Base-by-base conservation (phyloP, 2,113 vertebrate species). In the Atlantisia rogersi region DNA sequence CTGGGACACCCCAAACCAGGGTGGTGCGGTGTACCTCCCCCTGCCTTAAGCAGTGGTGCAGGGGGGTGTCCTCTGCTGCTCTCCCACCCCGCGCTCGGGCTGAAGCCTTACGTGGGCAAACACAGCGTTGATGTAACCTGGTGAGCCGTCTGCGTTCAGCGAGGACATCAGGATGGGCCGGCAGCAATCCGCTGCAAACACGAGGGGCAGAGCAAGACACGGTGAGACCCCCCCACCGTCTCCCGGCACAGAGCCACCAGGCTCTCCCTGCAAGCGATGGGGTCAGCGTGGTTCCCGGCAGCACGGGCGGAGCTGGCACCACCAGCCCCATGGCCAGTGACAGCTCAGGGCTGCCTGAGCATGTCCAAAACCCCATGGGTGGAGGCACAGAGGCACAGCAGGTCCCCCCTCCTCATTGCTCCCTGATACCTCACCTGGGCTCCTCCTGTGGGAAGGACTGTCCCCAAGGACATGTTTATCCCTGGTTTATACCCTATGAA, bases 61-160 rank as follows among this genome's bases (percentile, higher is more conserved):
- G 3, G 2, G 3, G 12, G 35, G 6, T 10, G 5, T 4, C 32
- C 15, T 39, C 37, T 35, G 52, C 37, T 13, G 75, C 22, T 62
- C 21, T 2, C 52, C 52, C 52, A 53, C 25, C 52, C 25, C 52
- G 8, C 0, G 1, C 22, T 11, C 50, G 9, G 48, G 25, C 24
- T 20, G 42, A 16, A 90, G 28, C 73, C 97, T 95, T 96, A 97
- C 97, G 0, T 64, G 76, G 29, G 76, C 92, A 20, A 96, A 97
- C 40, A 97, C 95, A 0, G 96, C 97, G 1, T 97, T 97, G 92
- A 97, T 97, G 81, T 97, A 97, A 20, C 96, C 94, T 7, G 96
- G 96, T 0, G 94, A 92, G 48, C 96, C 93, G 0, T 97, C 95
- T 12, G 69, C 20, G 0, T 95, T 91, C 87, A 94, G 70, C 0